Conservation (phyloP, 2,797 vertebrate species). For the Gymnoscopelus braueri region DNA sequence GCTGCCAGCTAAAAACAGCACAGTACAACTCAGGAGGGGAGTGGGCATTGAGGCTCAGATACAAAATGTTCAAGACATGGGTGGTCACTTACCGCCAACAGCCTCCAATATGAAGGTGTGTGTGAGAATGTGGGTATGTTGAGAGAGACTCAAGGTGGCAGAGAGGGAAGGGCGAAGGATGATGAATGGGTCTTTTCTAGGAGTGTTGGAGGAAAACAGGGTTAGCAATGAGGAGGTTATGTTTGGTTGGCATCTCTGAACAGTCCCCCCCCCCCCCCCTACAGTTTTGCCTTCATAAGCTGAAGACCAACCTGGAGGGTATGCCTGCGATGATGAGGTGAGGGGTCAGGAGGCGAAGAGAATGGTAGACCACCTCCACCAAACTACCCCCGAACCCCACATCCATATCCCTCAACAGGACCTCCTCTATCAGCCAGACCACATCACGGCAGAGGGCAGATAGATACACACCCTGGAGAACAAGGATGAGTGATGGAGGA, state of each 20-base stretch:
- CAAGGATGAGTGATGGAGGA: not conserved
- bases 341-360: slow-evolving; percentile 79
- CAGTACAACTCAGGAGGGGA: no score
- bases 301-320: slow-evolving; percentile 63
- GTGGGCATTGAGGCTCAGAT: not conserved
- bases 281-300: slow-evolving; percentile 21
- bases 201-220: not conserved
- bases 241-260: not conserved
- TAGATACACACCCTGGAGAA: slow-evolving; percentile 79
- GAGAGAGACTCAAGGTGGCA: slow-evolving; percentile 70
- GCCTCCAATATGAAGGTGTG: slow-evolving; percentile 86
- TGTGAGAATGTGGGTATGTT: slow-evolving; percentile 73
- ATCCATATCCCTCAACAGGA: slow-evolving; percentile 84
- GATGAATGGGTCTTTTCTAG: slow-evolving; percentile 74
- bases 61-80: slow-evolving; percentile 18
- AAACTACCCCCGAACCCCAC: slow-evolving; percentile 88
- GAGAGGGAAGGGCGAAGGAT: slow-evolving; percentile 57
- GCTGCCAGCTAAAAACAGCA: no score
- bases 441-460: slow-evolving; percentile 86
- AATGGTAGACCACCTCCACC: slow-evolving; percentile 75
- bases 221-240: slow-evolving; percentile 9
- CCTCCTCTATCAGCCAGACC: slow-evolving; percentile 87
- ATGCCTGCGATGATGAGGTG: slow-evolving; percentile 70
- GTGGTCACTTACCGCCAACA: slow-evolving; percentile 84
- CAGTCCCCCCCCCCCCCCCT: not conserved